These are phyloP conservation scores for Phocoena phocoena DNA, from an alignment of 2,113 vertebrate species.

Conservation along the genomic window DNA sequence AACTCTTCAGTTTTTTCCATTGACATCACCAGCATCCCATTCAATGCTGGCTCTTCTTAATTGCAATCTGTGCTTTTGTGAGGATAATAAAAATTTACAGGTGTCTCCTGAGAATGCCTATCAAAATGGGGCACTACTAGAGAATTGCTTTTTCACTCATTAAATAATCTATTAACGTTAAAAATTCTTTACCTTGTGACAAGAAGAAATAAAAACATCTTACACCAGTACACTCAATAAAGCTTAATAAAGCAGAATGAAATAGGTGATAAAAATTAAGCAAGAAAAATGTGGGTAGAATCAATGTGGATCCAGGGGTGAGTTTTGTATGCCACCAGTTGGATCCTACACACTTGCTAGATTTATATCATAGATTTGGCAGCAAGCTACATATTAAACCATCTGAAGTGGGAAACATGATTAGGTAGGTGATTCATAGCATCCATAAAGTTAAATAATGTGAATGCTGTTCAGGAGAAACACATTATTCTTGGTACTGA, in stretches of 20 bases:
- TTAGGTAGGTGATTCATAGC: conserved; percentile 51
- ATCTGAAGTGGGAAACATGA: conserved; percentile 54
- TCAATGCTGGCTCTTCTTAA: background rate
- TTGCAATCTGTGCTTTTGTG: background rate
- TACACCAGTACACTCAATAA: background rate
- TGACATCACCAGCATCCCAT: background rate
- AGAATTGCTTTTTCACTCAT: background rate
- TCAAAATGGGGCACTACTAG: background rate
- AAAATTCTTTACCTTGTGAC: background rate
- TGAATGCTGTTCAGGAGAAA: conserved; percentile 9
- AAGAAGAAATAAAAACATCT: background rate
- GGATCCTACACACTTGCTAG: background rate
- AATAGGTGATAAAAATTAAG: background rate
- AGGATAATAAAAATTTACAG: background rate
- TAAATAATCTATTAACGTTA: background rate
- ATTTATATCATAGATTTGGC: conserved; percentile 37
- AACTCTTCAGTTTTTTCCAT: background rate
- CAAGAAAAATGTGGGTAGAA: background rate
- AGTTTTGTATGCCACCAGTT: background rate
- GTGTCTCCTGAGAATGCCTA: background rate
- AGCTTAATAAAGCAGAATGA: background rate
- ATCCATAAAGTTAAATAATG: conserved; percentile 47
- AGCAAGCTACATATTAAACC: conserved; percentile 45
- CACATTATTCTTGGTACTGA: conserved; percentile 15
- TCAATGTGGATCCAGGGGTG: background rate